Conservation (phyloP, 2,888 invertebrate genomes). For the Unio pictorum region DNA sequence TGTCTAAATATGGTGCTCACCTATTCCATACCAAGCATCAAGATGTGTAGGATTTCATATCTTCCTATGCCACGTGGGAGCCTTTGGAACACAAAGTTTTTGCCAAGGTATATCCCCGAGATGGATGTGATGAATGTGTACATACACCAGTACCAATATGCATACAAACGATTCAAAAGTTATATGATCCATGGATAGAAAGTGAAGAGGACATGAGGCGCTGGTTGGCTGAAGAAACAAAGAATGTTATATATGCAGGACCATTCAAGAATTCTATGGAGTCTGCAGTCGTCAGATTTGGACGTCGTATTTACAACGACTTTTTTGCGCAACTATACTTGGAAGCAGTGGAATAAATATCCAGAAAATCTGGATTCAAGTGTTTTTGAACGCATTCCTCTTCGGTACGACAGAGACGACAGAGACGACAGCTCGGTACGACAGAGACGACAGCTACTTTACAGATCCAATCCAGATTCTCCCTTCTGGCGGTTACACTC, state of each 20-base stretch:
- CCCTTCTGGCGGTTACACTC: slow-evolving; percentile 2
- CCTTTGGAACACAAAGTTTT: no score
- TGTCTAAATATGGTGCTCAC: no score
- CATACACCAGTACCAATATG: no score
- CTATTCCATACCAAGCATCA: no score
- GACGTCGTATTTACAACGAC: not conserved
- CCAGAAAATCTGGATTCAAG: slow-evolving; percentile 6
- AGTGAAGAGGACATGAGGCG: no score
- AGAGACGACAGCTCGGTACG: not conserved
- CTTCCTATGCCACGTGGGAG: no score
- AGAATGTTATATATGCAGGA: not conserved
- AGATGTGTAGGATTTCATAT: no score
- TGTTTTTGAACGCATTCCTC: slow-evolving; percentile 8
- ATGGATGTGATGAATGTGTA: no score
- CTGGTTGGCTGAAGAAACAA: no score
- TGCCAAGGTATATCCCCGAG: no score
- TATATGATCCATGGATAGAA: no score
- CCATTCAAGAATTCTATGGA: not conserved
- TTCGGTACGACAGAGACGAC: slow-evolving; percentile 4
- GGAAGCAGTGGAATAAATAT: slow-evolving; percentile 9
- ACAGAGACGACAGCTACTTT: slow-evolving; percentile 10
- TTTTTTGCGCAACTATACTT: slow-evolving; percentile 5
- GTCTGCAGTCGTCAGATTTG: slow-evolving; percentile 5
- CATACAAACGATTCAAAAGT: no score
- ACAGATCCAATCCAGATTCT: slow-evolving; percentile 7